A percentile compares a stretch with the other conserved stretches of the same genome.
Evolutionary conservation across 1,140 invertebrate genomes (phyloP).

Genomic region (Bombyx mori): DNA sequence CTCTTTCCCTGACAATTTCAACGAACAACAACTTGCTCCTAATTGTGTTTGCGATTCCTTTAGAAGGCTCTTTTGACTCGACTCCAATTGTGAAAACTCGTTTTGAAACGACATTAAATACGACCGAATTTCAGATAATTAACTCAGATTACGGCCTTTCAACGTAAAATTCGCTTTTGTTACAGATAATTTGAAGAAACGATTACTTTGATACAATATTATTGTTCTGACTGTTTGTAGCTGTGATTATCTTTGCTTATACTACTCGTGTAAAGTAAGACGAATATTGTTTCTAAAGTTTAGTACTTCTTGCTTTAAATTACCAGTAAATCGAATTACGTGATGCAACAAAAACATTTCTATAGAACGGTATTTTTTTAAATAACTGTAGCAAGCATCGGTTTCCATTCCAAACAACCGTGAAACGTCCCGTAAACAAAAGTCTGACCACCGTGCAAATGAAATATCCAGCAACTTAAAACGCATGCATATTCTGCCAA

Average conservation of each 20-base stretch:
- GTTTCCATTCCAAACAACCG: background rate
- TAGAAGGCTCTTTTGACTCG: conserved; percentile 60
- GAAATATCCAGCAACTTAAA: conserved; percentile 62
- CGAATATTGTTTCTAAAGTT: too few relatives aligned
- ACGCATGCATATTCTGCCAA: conserved; percentile 57
- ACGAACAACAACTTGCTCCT: conserved; percentile 56
- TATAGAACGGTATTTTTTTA: background rate
- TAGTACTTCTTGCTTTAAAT: too few relatives aligned
- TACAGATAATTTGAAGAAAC: conserved; percentile 44
- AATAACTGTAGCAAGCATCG: too few relatives aligned
- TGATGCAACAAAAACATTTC: too few relatives aligned
- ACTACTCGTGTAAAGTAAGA: too few relatives aligned
- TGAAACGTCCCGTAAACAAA: conserved; percentile 36
- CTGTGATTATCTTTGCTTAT: too few relatives aligned
- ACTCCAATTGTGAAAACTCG: conserved; percentile 59
- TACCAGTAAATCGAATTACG: too few relatives aligned
- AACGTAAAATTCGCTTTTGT: conserved; percentile 54
- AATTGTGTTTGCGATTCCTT: conserved; percentile 65
- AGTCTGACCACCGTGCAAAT: conserved; percentile 56
- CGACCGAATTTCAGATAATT: conserved; percentile 65
- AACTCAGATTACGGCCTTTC: conserved; percentile 62
- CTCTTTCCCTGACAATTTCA: conserved; percentile 47
- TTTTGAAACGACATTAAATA: conserved; percentile 62
- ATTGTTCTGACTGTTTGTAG: too few relatives aligned
- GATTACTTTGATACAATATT: conserved; percentile 11